These are phyloP conservation scores for Vicugna pacos DNA, from an alignment of 2,113 vertebrate species.

Conservation along the genomic window DNA sequence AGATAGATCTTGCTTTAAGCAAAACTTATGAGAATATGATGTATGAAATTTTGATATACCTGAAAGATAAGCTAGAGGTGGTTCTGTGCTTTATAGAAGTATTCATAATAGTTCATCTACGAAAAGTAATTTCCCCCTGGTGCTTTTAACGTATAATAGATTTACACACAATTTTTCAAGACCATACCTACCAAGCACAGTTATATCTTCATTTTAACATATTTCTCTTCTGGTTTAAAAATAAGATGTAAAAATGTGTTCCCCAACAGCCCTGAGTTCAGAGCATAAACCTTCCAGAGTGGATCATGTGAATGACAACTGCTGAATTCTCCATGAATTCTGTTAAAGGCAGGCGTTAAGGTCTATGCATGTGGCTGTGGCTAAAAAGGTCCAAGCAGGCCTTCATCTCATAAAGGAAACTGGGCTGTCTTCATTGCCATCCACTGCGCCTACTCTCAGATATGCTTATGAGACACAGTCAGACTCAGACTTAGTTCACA, in stretches of 20 bases:
- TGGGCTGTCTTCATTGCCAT: not conserved
- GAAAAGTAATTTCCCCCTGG: conserved; percentile 53
- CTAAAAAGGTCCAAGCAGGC: not conserved
- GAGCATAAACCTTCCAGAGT: not conserved
- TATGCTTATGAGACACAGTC: not conserved
- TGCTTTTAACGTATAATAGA: conserved; percentile 63
- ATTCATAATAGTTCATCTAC: conserved; percentile 56
- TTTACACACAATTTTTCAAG: conserved; percentile 21
- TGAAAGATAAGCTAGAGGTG: conserved; percentile 37
- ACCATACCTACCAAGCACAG: not conserved
- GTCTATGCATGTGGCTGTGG: rapidly evolving
- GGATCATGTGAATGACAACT: not conserved
- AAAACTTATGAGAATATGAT: conserved; percentile 24
- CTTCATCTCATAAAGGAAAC: not conserved
- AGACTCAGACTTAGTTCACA: not conserved
- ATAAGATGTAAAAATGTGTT: not conserved
- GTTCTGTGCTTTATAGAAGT: conserved; percentile 65
- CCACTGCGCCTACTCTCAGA: not conserved
- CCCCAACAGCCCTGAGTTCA: not conserved
- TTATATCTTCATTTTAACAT: conserved; percentile 56
- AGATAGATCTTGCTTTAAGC: conserved; percentile 46
- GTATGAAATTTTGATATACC: conserved; percentile 28
- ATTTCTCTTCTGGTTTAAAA: conserved; percentile 28
- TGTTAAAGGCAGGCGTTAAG: not conserved
- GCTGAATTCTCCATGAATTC: not conserved